Evolutionary conservation across 2,888 invertebrate genomes (phyloP), one percentile per base, ranked within the genome.

Genomic region (Epinotia bilunana): DNA sequence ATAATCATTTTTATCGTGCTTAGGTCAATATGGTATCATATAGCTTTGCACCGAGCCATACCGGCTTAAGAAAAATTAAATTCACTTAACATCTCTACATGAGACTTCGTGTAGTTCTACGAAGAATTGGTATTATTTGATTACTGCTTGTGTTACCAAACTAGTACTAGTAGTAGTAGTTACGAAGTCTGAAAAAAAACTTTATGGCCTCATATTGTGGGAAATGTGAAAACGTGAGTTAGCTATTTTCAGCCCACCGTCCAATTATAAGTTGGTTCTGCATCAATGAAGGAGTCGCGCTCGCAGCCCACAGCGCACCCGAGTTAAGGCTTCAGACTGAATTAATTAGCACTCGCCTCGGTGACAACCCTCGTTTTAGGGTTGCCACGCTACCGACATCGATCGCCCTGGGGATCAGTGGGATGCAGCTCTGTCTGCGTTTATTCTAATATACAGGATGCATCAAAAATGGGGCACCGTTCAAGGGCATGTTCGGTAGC

Each of bases 291-390:
- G 43, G 20, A 57, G 57, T 16, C 53, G 53, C 53, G 53, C n/a
- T 53, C 13, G 39, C 43, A 23, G 57, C 20, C 11, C 49, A 7
- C 53, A n/a, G 53, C 53, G 33, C 53, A 55, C 86, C 86, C 86
- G 84, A 90, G 91, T 90, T 90, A 91, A 90, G 88, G 87, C 89
- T 88, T 86, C 87, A 90, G 91, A 90, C 90, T 84, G 90, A 87
- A 90, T 90, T 90, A 90, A 91, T 91, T 88, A 88, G 86, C 82
- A 83, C 79, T 83, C 88, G 88, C 86, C 86, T 86, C 83, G 82
- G 77, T 84, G 89, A 88, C 76, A 76, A 68, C 72, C 65, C 60
- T 73, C 49, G 49, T 18, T 20, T 20, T 20, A 65, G 65, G 73
- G 73, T 61, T 73, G 39, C 39, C 65, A 16, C 65, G 46, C 33